A percentile compares a stretch with the other conserved stretches of the same genome.
Evolutionary conservation across 2,888 invertebrate species (phyloP).

Genomic region (Meteorus cinctellus): DNA sequence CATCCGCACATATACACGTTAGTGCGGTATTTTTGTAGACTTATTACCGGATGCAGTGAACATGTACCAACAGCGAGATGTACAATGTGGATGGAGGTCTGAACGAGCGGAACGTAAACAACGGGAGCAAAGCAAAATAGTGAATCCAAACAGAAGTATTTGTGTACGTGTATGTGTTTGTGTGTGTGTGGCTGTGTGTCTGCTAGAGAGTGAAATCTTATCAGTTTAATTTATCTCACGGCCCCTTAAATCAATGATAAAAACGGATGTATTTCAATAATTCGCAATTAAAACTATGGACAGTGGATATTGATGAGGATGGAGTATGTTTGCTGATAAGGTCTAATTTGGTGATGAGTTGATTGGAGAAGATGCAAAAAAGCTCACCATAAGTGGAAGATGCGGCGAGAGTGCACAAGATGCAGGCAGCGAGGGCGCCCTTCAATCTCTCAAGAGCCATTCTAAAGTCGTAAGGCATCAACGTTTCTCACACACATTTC

Average conservation of each 20-base stretch:
- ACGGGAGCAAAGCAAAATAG: constrained; percentile 20
- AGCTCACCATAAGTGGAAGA: constrained; percentile 43
- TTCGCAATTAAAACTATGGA: neutral
- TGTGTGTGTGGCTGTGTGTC: no score
- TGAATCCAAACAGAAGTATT: constrained; percentile 8
- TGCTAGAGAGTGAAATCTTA: neutral
- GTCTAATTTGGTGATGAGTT: neutral
- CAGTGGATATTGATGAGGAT: neutral
- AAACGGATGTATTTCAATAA: neutral
- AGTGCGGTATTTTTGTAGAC: constrained; percentile 2
- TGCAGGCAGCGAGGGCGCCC: constrained; percentile 58
- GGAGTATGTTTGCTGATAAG: neutral
- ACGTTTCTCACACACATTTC: constrained; percentile 54
- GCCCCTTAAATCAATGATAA: neutral
- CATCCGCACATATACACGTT: neutral
- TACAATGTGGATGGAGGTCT: constrained; percentile 20
- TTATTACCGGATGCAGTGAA: neutral
- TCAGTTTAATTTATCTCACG: constrained; percentile 5
- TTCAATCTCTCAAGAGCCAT: constrained; percentile 60
- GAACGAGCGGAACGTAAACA: constrained; percentile 37
- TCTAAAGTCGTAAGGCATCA: constrained; percentile 53
- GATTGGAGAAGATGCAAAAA: constrained; percentile 13
- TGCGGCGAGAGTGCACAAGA: constrained; percentile 56
- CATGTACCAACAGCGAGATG: neutral
- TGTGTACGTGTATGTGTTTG: neutral